Conservation (phyloP, 2,797 vertebrate genomes). For the Threskiornis aethiopicus region DNA sequence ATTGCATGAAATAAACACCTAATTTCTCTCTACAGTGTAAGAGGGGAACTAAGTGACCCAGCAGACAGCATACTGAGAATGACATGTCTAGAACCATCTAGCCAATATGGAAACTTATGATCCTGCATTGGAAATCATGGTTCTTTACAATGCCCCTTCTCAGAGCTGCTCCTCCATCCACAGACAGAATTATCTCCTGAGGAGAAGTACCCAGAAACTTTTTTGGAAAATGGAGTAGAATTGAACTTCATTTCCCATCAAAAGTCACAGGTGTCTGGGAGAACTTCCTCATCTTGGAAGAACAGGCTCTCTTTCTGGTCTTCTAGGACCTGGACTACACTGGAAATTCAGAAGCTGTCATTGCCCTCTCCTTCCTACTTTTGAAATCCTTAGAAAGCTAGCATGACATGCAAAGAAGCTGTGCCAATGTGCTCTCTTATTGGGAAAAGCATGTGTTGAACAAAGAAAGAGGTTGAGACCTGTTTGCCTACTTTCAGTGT, state of each 20-base stretch:
- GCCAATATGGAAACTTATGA: not conserved
- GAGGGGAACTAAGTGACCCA: not conserved
- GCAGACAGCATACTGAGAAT: not conserved
- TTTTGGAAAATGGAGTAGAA: not conserved
- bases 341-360: not conserved
- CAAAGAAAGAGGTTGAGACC: not conserved
- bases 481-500: not conserved
- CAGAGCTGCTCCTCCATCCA: not conserved
- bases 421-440: not conserved
- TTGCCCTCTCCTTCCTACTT: not conserved
- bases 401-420: not conserved
- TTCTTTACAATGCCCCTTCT: not conserved
- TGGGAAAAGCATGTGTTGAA: not conserved
- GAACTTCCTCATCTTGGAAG: not conserved
- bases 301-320: not conserved
- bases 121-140: not conserved
- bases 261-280: not conserved
- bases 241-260: not conserved
- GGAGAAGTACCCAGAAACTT: not conserved
- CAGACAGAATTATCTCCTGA: not conserved
- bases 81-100: not conserved
- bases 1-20: not conserved
- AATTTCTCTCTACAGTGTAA: not conserved
- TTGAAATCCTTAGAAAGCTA: not conserved
- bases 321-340: not conserved